Conservation (phyloP, 2,797 vertebrate genomes). For the Acipenser oxyrinchus region DNA sequence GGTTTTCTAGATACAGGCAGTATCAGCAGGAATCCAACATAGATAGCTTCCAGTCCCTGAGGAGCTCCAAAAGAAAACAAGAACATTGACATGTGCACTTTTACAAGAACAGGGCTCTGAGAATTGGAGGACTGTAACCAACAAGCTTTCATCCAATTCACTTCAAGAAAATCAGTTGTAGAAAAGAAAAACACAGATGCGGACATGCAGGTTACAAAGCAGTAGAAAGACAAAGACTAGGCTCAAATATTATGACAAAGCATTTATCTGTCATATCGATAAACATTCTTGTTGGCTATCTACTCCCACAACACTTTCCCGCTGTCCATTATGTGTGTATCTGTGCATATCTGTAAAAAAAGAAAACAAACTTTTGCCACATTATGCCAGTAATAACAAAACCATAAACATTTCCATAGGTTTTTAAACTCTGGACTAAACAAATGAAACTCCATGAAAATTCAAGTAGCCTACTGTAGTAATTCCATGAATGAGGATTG, state of each 20-base stretch:
- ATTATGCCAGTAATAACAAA: too few relatives aligned
- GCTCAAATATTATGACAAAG: not conserved
- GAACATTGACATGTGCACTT: not conserved
- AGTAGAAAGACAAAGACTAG: not conserved
- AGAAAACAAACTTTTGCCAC: too few relatives aligned
- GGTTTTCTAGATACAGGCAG: not conserved
- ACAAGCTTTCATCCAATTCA: not conserved
- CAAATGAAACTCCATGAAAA: too few relatives aligned
- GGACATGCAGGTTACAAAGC: not conserved
- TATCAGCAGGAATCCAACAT: not conserved
- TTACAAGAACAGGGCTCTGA: not conserved
- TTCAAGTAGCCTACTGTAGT: too few relatives aligned
- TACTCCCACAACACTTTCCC: too few relatives aligned
- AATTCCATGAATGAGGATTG: too few relatives aligned
- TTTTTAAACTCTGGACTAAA: too few relatives aligned
- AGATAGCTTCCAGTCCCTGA: not conserved
- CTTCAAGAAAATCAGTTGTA: conserved; percentile 2
- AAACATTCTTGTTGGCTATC: too few relatives aligned
- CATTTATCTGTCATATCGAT: not conserved
- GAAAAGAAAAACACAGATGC: conserved; percentile 4
- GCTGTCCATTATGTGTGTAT: too few relatives aligned
- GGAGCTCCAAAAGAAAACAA: conserved; percentile 1
- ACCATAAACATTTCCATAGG: too few relatives aligned
- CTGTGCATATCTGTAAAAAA: too few relatives aligned
- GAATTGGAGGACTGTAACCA: not conserved